Evolutionary conservation across 1,140 invertebrate genomes (phyloP).

Genomic region (Papilio xuthus): DNA sequence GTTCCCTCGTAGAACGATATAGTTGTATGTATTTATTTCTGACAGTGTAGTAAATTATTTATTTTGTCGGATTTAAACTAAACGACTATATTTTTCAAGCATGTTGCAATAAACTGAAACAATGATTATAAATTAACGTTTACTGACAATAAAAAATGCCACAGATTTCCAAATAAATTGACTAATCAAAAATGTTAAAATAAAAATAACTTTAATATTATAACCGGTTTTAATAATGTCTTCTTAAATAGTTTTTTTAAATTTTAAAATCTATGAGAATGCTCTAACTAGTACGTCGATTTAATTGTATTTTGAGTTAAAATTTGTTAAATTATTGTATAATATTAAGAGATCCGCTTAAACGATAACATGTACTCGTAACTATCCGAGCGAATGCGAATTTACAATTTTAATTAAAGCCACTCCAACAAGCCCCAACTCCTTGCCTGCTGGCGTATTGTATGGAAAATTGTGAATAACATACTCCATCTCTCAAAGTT

Average conservation of each 20-base stretch:
- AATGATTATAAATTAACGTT: slow-evolving; percentile 32
- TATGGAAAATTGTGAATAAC: slow-evolving; percentile 28
- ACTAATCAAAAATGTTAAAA: background rate
- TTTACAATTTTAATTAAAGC: slow-evolving; percentile 35
- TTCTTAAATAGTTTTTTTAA: too few species aligned
- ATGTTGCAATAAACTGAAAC: background rate
- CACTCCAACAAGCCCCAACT: slow-evolving; percentile 25
- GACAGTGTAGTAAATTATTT: slow-evolving; percentile 51
- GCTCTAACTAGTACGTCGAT: background rate
- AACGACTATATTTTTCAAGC: slow-evolving; percentile 34
- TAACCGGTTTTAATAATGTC: background rate
- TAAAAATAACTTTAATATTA: background rate
- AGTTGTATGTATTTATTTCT: slow-evolving; percentile 45
- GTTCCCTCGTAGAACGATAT: slow-evolving; percentile 44
- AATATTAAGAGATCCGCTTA: background rate
- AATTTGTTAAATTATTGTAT: background rate
- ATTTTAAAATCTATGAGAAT: too few species aligned
- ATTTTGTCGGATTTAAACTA: slow-evolving; percentile 40
- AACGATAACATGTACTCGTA: background rate
- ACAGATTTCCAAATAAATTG: background rate
- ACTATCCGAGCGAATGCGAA: slow-evolving; percentile 28
- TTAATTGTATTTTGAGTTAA: background rate
- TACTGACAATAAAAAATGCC: background rate
- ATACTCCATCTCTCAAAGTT: slow-evolving; percentile 19
- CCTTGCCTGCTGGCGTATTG: background rate